Base-by-base conservation (phyloP, 2,888 invertebrate genomes). In the Parascotia fuliginaria region DNA sequence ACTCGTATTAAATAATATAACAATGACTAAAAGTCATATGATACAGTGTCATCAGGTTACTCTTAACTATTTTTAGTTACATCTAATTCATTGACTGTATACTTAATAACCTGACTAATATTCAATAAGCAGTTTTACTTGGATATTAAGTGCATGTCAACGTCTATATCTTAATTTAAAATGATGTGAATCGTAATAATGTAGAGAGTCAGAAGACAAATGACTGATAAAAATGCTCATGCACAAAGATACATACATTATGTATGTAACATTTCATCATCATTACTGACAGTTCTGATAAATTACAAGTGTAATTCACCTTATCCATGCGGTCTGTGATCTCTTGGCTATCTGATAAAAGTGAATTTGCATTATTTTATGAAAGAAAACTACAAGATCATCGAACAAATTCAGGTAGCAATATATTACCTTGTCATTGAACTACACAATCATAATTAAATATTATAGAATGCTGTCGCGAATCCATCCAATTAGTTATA, bases 211-310 rank as follows among this genome's bases (percentile, higher is more conserved):
- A 29, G 11, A 29, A 12, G 11, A 11, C 11, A 11, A 29, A n/a
- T 12, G 3, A 29, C 29, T 5, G 29, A 29, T 29, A 29, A 29
- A 29, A 19, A 19, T 31, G 6, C 13, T 31, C 12, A 13, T 9
- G 13, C 4, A 12, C 13, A 1, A 12, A 31, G 9, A 6, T 24
- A 24, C 24, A 7, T 24, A 24, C 19, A 29, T n/a, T n/a, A 29
- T 45, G 49, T 45, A 48, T 49, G 46, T 54, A 45, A 42, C 58
- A 33, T 51, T 62, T 60, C 43, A 64, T 62, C 60, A 49, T 62
- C 33, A 49, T 64, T 60, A 60, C 29, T 49, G 55, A 55, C 64
- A 46, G 46, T 60, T 52, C 29, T 49, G 55, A 55, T 64, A 42
- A 44, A 55, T 45, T 52, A 42, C 47, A 55, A 38, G 38, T 44